Conservation (phyloP, 2,797 vertebrate species). For the Urocyon cinereoargenteus region DNA sequence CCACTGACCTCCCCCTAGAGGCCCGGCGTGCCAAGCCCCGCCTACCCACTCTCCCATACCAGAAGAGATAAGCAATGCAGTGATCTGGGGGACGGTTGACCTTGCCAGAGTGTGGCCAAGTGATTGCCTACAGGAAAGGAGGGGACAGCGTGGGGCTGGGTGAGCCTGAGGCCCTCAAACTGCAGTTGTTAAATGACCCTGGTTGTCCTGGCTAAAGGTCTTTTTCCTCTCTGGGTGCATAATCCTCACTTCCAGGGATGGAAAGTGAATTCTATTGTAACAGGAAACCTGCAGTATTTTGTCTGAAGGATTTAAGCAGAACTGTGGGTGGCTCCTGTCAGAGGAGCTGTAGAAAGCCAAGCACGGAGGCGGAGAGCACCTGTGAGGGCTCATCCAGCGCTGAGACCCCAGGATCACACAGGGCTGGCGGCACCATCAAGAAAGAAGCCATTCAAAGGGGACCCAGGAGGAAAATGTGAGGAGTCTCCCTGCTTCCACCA, state of each 20-base stretch:
- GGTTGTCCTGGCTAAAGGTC: not conserved
- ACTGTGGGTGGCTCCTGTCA: not conserved
- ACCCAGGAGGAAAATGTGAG: not conserved
- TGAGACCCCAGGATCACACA: not conserved
- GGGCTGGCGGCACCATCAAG: not conserved
- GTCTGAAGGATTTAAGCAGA: not conserved
- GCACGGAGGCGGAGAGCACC: not conserved
- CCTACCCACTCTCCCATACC: not conserved
- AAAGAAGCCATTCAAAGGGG: not conserved
- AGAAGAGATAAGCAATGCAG: not conserved
- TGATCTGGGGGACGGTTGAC: not conserved
- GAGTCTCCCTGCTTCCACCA: not conserved
- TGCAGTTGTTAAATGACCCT: not conserved
- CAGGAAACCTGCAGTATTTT: not conserved
- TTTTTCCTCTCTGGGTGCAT: not conserved
- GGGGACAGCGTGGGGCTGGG: not conserved
- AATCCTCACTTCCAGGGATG: not conserved
- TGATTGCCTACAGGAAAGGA: not conserved
- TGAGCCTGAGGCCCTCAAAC: not conserved
- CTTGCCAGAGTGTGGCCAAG: not conserved
- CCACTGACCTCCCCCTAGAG: not conserved
- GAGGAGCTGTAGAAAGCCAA: not conserved
- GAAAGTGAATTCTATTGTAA: not conserved
- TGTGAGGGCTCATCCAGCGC: fast-evolving
- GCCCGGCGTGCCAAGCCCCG: not conserved